These are phyloP conservation scores for Lathronympha strigana DNA, from an alignment of 2,888 invertebrate species.

Conservation along the genomic window DNA sequence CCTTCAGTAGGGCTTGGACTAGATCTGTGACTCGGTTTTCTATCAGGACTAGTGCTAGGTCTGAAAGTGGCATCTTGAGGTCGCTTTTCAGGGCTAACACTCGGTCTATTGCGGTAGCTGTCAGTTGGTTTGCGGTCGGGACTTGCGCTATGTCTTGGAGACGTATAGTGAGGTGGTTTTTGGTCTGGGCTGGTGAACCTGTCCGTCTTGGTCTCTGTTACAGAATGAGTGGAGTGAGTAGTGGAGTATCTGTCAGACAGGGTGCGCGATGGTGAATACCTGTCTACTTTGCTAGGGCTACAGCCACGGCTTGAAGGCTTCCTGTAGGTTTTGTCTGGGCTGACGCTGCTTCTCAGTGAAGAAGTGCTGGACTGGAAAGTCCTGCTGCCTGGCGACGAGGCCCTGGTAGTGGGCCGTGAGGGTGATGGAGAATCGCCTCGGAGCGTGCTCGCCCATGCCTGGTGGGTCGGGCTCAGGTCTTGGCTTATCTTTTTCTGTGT, in stretches of 20 bases:
- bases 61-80: constrained; percentile 49
- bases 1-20: constrained; percentile 39
- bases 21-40: constrained; percentile 44
- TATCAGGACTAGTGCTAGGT: constrained; percentile 58
- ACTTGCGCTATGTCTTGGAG: constrained; percentile 60
- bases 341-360: constrained; percentile 81
- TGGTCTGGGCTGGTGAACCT: constrained; percentile 60
- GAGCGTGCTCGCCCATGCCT: constrained; percentile 90
- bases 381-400: constrained; percentile 83
- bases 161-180: constrained; percentile 57
- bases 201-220: constrained; percentile 60
- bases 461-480: constrained; percentile 89
- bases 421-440: constrained; percentile 86
- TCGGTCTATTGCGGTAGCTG: constrained; percentile 54
- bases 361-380: constrained; percentile 80
- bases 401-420: constrained; percentile 75
- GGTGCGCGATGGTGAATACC: constrained; percentile 64
- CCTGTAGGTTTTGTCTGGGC: constrained; percentile 72
- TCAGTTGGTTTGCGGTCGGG: constrained; percentile 63
- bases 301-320: constrained; percentile 69
- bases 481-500: constrained; percentile 84
- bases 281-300: constrained; percentile 65
- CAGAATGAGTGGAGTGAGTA: constrained; percentile 61
- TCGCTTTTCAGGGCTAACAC: constrained; percentile 66
- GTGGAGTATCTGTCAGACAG: constrained; percentile 61